Evolutionary conservation across 2,113 vertebrate species (phyloP), one percentile per base, ranked within the genome.

Genomic region (Rhea pennata): DNA sequence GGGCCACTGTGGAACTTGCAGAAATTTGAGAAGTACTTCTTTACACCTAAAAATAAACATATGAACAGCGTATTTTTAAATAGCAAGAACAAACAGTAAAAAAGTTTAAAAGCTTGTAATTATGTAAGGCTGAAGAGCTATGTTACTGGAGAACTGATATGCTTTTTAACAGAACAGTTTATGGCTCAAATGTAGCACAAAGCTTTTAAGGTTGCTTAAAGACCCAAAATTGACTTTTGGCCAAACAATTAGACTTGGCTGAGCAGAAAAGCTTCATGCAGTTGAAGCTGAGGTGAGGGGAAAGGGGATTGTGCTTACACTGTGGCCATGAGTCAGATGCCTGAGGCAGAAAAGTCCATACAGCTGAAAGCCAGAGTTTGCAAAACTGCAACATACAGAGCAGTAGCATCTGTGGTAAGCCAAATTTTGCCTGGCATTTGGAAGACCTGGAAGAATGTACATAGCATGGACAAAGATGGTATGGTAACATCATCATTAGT

Each of bases 131-230:
- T 78, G 73, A 81, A 84, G 80, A 94, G n/a, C 85, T 79, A 26
- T 17, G 8, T 61, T 90, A 40, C 73, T 78, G 64, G 71, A 69
- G 73, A 91, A 27, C 69, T 91, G 46, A 51, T 67, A 27, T 4
- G 50, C 33, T 40, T 36, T 80, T 40, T 74, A 92, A 80, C 29
- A 90, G 80, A 51, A 77, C 10, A 91, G 29, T 24, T 51, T 51
- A 15, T 21, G 56, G 56, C 81, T 81, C 70, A 51, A 75, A 65
- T 42, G 65, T 39, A 67, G 51, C 70, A 69, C 73, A 87, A 88
- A 78, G 69, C 92, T 92, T 88, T 88, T 90, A 71, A 84, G 92
- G 56, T 64, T 84, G 20, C 65, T 95, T 72, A 64, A 93, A 95
- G 87, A 92, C 40, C 13, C 44, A 77, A 54, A 92, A 67, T 46